Evolutionary conservation across 1,140 invertebrate genomes (phyloP).

Genomic region (Drosophila tropicalis): DNA sequence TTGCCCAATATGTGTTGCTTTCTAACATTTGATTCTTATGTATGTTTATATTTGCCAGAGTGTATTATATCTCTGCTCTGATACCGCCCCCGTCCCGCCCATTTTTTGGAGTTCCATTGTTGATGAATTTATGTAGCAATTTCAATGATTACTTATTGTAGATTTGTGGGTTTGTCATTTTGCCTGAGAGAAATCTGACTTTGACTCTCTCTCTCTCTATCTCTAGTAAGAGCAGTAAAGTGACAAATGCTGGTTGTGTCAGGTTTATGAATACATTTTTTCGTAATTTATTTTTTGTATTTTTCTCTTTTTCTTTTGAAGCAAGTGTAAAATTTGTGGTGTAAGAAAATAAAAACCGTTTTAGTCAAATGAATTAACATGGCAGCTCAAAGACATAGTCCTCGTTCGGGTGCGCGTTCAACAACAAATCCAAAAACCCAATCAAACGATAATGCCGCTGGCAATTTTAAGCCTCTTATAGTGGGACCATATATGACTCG

Average conservation of each 20-base stretch:
- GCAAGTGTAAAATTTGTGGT: conserved; percentile 1
- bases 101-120: conserved; percentile 37
- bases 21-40: conserved; percentile 62
- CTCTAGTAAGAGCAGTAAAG: conserved; percentile 24
- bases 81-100: not conserved
- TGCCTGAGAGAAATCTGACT: conserved; percentile 10
- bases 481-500: not conserved
- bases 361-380: not conserved
- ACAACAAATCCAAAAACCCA: not conserved
- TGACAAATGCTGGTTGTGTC: conserved; percentile 51
- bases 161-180: conserved; percentile 30
- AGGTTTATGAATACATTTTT: conserved; percentile 20
- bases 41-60: conserved; percentile 22
- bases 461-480: not conserved
- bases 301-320: not conserved
- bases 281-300: conserved; percentile 28
- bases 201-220: conserved; percentile 3
- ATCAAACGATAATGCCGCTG: too few relatives aligned
- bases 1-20: conserved; percentile 67
- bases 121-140: conserved; percentile 60
- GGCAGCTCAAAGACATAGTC: not conserved
- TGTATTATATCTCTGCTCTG: conserved; percentile 35
- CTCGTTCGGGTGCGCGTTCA: not conserved
- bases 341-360: not conserved
- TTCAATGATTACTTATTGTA: conserved; percentile 50